phyloP scores from a whole-genome alignment of 2,113 vertebrate species.

The Tylochromis polylepis region DNA sequence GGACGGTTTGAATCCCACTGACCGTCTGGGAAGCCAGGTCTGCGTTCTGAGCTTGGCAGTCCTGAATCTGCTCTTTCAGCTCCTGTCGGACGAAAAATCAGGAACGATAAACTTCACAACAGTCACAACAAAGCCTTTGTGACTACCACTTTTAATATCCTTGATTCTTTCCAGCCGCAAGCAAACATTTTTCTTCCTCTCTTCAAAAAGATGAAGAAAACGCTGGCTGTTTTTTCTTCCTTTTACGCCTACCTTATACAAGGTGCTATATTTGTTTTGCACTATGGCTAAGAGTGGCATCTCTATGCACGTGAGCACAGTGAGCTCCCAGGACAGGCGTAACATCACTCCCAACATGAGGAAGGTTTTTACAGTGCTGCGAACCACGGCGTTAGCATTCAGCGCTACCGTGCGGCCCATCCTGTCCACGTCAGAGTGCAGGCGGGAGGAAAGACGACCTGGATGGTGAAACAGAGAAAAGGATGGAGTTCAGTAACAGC shows the following conservation, averaged over 20 bases:
- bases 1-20: constrained; percentile 71
- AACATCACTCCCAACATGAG: constrained; percentile 80
- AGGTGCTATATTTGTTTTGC: constrained; percentile 69
- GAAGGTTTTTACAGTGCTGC: constrained; percentile 71
- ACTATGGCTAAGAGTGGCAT: constrained; percentile 65
- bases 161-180: not conserved
- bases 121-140: not conserved
- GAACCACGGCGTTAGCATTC: constrained; percentile 76
- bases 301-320: constrained; percentile 76
- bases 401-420: constrained; percentile 79
- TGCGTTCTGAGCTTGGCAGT: constrained; percentile 68
- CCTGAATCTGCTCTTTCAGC: constrained; percentile 71
- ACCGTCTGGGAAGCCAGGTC: constrained; percentile 75
- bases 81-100: constrained; percentile 44
- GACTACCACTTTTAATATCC: not conserved
- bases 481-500: not conserved
- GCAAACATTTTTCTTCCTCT: not conserved
- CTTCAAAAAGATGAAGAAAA: not conserved
- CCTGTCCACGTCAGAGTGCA: constrained; percentile 75
- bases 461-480: not conserved
- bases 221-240: rapidly evolving
- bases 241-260: constrained; percentile 64
- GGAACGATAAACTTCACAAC: not conserved
- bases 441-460: constrained; percentile 79
- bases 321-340: constrained; percentile 77